phyloP scores from a whole-genome alignment of 30 jellyfish, hydroid and myxozoan species.

The Pelagia noctiluca region DNA sequence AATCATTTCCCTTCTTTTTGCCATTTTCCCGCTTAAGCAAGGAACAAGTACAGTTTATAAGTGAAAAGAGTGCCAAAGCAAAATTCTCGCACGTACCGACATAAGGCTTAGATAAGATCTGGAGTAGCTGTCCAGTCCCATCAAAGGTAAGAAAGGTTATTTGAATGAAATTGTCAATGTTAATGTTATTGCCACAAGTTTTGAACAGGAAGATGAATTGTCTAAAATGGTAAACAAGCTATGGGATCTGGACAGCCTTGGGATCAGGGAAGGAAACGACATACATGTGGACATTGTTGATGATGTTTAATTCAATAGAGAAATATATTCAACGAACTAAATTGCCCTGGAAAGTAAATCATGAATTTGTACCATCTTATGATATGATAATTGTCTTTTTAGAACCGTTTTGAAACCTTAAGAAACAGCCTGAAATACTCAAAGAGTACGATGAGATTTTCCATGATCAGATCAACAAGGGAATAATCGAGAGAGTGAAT shows the following conservation, averaged over 20 bases:
- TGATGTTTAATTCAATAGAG: not conserved
- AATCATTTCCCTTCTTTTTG: too few relatives aligned
- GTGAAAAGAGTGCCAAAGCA: too few relatives aligned
- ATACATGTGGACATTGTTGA: constrained; percentile 15
- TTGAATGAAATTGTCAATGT: constrained; percentile 1
- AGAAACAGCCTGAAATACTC: constrained; percentile 7
- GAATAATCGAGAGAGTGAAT: not conserved
- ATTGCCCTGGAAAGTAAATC: constrained; percentile 19
- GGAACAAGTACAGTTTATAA: too few relatives aligned
- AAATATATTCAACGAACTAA: not conserved
- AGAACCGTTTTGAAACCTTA: constrained; percentile 14
- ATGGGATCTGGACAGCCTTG: constrained; percentile 36
- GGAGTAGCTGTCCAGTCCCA: not conserved
- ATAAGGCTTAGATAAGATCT: not conserved
- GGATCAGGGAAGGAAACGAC: constrained; percentile 20
- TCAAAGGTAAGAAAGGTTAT: constrained; percentile 50
- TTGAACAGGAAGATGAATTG: not conserved
- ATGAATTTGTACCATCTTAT: not conserved
- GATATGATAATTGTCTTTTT: not conserved
- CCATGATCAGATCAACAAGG: not conserved
- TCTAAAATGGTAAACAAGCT: not conserved
- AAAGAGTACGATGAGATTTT: not conserved
- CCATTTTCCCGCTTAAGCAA: too few relatives aligned
- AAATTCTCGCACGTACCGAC: too few relatives aligned
- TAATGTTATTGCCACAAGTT: constrained; percentile 1